A percentile compares a stretch with the other conserved stretches of the same genome.
These are phyloP conservation scores for Polypedilum pembai DNA, from an alignment of 1,140 invertebrate genomes.

Conservation along the genomic window DNA sequence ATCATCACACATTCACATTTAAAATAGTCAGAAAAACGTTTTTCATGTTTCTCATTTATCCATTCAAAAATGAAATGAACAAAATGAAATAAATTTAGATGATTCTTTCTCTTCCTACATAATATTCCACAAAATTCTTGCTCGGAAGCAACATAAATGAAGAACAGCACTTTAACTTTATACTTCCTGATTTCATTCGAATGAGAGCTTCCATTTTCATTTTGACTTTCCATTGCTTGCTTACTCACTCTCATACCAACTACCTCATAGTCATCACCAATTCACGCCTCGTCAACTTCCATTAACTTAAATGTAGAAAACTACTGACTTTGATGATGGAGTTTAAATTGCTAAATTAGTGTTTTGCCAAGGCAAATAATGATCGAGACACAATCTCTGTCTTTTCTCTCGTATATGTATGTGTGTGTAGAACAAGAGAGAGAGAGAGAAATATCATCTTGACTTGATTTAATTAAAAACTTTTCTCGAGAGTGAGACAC, in stretches of 20 bases:
- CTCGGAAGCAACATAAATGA: neutral
- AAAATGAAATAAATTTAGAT: constrained; percentile 20
- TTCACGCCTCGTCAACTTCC: constrained; percentile 15
- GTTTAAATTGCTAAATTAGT: constrained; percentile 28
- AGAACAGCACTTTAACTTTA: constrained; percentile 16
- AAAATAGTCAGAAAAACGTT: neutral
- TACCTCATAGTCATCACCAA: neutral
- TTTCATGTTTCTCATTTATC: constrained; percentile 14
- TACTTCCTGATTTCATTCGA: neutral
- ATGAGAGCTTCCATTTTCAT: too few species aligned
- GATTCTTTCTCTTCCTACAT: neutral
- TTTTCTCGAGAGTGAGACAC: neutral
- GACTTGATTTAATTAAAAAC: constrained; percentile 25
- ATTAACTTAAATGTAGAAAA: constrained; percentile 8
- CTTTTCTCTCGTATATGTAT: neutral
- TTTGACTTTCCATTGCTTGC: neutral
- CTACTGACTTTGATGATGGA: constrained; percentile 20
- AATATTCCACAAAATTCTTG: neutral
- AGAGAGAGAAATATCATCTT: neutral
- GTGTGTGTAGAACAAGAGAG: too few species aligned
- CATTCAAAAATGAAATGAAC: neutral
- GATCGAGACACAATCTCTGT: neutral
- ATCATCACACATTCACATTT: neutral
- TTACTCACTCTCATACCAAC: neutral
- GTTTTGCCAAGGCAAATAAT: constrained; percentile 24